Base-by-base conservation (phyloP, 2,888 invertebrate species). In the Eumacrocentrus americanus region DNA sequence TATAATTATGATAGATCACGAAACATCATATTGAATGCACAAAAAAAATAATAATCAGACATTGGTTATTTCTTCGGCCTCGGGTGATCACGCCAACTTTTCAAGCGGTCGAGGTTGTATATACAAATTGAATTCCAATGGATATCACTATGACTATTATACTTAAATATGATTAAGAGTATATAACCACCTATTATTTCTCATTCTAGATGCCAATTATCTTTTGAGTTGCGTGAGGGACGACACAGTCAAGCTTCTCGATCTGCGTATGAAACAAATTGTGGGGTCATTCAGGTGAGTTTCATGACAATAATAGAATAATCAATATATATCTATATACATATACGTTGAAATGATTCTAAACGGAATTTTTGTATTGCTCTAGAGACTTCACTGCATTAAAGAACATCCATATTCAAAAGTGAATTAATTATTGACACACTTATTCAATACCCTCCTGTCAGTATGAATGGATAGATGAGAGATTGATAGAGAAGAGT, bases 221-320 rank as follows among this genome's bases (percentile, higher is more conserved):
- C 85, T 99, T 69, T 83, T 98, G 75, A 91, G 92, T 75, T 97
- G 97, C 80, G 93, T 95, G 55, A 86, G 98, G 72, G 98, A 98
- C 81, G 97, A 98, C 83, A 94, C 95, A 16, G 87, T 99, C 71
- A 94, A 94, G 81, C 85, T 98, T 58, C 88, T 99, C 79, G 98
- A 99, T 83, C 86, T 98, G 67, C 87, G 98, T 78, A 95, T 92
- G 90, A 96, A 94, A 83, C 91, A 92, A 81, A 92, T 97, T 63
- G 87, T 95, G 64, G 88, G 90, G 66, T 91, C 94, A 60, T 95
- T 94, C 83, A 90, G 91, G 96, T 96, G 85, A 86, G 86, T 82
- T 60, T 53, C 23, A 7, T 22, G 35, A 7, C 12, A 23, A 40
- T 14, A 34, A 51, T 11, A 53, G 18, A 47, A 14, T 46, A 18